Conservation (phyloP, 2,113 vertebrate species). For the Otis tarda region DNA sequence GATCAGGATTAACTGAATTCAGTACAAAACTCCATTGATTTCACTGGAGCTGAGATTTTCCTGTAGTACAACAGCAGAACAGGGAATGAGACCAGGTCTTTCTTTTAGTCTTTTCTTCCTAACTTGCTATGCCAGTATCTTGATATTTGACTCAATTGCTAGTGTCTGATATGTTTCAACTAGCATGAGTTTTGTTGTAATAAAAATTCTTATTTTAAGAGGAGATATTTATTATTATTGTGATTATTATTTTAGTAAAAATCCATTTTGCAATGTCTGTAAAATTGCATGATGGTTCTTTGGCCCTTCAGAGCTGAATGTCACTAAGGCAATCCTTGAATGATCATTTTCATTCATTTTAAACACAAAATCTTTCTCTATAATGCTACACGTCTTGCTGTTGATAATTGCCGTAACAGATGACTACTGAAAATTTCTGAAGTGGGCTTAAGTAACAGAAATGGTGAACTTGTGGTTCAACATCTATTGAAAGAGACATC, state of each 20-base stretch:
- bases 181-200: not conserved
- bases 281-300: not conserved
- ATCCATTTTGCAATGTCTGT: not conserved
- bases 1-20: not conserved
- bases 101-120: not conserved
- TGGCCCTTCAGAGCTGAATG: not conserved
- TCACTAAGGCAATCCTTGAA: not conserved
- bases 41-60: not conserved
- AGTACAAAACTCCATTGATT: not conserved
- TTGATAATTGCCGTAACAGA: not conserved
- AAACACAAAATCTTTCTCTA: not conserved
- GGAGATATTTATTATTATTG: not conserved
- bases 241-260: not conserved
- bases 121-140: not conserved
- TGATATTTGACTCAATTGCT: not conserved
- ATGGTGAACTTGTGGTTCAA: not conserved
- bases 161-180: not conserved
- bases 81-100: not conserved
- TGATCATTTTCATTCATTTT: not conserved
- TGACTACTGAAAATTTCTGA: not conserved
- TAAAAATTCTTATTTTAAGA: not conserved
- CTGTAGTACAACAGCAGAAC: not conserved
- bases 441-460: not conserved
- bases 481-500: not conserved
- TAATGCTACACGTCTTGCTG: not conserved